Evolutionary conservation across 2,797 vertebrate species (phyloP), one percentile per base, ranked within the genome.

Genomic region (Carapus acus): DNA sequence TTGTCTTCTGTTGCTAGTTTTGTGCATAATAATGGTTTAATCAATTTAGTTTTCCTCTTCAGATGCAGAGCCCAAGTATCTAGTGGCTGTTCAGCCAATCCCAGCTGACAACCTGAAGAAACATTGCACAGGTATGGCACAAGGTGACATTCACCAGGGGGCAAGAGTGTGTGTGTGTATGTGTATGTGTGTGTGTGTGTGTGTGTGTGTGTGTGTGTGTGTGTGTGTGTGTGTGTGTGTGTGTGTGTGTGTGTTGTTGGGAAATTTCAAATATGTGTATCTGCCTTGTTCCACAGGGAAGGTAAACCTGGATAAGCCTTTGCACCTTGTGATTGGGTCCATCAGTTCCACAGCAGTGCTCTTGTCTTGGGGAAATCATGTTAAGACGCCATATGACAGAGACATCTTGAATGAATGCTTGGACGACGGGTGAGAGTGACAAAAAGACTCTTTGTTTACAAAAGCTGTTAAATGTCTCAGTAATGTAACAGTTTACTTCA

Each of bases 41-140:
- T 33, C 27, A 11, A 6, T 33, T 33, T 33, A 3, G 3, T 36
- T 7, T 36, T 37, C 8, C 8, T 8, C 39, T 61, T 69, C 67
- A 97, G 95, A 96, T 58, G 94, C 94, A 0, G 93, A 97, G 34
- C 93, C 94, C 0, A 91, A 93, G 51, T 98, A 97, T 70, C 86
- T 98, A 75, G 89, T 98, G 49, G 92, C 92, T 0, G 90, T 98
- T 27, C 88, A 93, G 74, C 88, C 93, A 1, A 89, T 90, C 62
- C 91, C 88, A 1, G 55, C 71, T 79, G 85, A 85, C 15, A 73
- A 88, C 3, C 69, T 85, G 33, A 85, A 87, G 74, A 89, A 88
- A 21, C 85, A 83, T 24, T 90, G 88, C 69, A 87, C 86, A 76
- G 88, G 88, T 89, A 62, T 2, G n/a, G n/a, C n/a, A n/a, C n/a